Percentiles rank a stretch among this genome's conserved stretches.
Evolutionary conservation across 2,797 vertebrate species (phyloP).

Genomic region (Tangara arthus): DNA sequence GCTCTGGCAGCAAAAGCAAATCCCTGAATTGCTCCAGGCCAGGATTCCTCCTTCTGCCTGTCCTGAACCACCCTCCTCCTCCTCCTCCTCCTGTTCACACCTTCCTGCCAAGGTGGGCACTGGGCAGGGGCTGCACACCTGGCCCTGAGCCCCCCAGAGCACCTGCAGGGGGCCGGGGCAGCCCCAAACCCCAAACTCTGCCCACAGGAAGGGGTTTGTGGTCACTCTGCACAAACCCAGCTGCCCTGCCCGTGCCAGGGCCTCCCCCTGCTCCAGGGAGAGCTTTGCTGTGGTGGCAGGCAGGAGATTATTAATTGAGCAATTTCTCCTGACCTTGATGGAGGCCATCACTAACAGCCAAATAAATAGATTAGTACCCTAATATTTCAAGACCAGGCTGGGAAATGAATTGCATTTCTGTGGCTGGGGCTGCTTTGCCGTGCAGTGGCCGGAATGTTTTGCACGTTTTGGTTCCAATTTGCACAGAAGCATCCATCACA

Average conservation of each 20-base stretch:
- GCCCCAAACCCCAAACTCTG: not conserved
- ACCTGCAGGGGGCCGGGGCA: no score
- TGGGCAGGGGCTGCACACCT: not conserved
- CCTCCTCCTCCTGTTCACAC: not conserved
- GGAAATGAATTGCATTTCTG: constrained; percentile 61
- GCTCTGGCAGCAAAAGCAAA: not conserved
- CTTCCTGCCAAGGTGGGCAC: not conserved
- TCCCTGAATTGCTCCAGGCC: no score
- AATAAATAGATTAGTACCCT: constrained; percentile 40
- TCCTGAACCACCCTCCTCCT: not conserved
- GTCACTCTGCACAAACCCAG: accelerated
- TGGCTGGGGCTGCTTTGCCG: constrained; percentile 9
- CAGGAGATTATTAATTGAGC: constrained; percentile 1
- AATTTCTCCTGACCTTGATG: constrained; percentile 51
- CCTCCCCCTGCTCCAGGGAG: not conserved
- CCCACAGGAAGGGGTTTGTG: accelerated
- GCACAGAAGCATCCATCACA: constrained; percentile 39
- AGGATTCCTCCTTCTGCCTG: not conserved
- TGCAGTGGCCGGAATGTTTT: constrained; percentile 1
- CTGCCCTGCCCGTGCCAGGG: not conserved
- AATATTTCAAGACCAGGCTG: constrained; percentile 37
- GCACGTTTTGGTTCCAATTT: constrained; percentile 46
- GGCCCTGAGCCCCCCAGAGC: accelerated
- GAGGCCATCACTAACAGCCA: constrained; percentile 11
- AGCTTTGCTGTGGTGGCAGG: not conserved